phyloP scores from a whole-genome alignment of 1,140 invertebrate genomes.

The Tetramorium alpestre region DNA sequence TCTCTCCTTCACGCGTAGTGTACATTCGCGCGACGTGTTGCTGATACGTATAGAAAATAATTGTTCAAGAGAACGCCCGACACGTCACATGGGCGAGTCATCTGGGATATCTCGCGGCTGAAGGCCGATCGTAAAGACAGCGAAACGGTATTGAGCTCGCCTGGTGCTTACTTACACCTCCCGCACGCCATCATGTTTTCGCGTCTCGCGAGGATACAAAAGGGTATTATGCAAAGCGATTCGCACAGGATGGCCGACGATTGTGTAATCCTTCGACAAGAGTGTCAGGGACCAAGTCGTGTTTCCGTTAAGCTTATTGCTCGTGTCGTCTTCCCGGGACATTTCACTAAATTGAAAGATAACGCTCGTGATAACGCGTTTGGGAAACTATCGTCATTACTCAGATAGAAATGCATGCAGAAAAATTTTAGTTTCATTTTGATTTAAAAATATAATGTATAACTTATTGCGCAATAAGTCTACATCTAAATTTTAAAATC shows the following conservation, averaged over 20 bases:
- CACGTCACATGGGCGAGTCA: conserved; percentile 27
- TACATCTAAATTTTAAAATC: too few species aligned
- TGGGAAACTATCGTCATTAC: not conserved
- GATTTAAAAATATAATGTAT: too few species aligned
- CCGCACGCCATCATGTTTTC: conserved; percentile 68
- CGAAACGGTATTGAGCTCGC: conserved; percentile 61
- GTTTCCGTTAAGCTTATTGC: conserved; percentile 55
- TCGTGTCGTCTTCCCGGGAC: conserved; percentile 5
- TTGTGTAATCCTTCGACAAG: conserved; percentile 66
- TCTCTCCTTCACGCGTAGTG: not conserved
- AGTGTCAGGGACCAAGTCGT: conserved; percentile 58
- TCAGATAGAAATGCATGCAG: too few species aligned
- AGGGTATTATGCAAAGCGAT: conserved; percentile 68
- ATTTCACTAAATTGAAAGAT: conserved; percentile 31
- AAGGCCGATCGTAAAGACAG: conserved; percentile 61
- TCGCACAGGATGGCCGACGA: conserved; percentile 37
- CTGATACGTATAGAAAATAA: conserved; percentile 19
- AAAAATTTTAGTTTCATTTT: too few species aligned
- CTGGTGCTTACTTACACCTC: conserved; percentile 53
- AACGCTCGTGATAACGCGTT: not conserved
- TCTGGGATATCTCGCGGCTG: conserved; percentile 51
- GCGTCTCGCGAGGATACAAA: conserved; percentile 64
- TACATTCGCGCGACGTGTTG: not conserved
- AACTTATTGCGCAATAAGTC: too few species aligned
- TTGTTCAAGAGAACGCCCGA: conserved; percentile 7